Conservation (phyloP, 2,797 vertebrate species). For the Myotis pilosus region DNA sequence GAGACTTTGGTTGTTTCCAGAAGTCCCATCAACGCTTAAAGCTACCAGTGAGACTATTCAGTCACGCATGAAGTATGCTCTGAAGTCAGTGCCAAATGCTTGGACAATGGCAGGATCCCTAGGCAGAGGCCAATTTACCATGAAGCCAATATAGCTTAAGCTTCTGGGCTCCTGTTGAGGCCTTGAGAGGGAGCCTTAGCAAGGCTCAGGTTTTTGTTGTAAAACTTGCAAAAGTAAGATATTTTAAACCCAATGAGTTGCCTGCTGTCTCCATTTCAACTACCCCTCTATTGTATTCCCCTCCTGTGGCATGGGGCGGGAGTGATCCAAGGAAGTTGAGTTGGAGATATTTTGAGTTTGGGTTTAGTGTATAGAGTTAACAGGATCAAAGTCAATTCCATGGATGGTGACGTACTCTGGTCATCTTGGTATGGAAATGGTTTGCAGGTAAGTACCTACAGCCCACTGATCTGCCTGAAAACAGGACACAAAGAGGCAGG, state of each 20-base stretch:
- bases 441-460: neutral
- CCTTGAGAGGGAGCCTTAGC: neutral
- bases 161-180: conserved; percentile 1
- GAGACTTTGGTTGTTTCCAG: conserved; percentile 52
- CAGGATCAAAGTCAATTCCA: neutral
- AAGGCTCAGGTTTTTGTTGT: conserved; percentile 23
- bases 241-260: neutral
- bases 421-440: neutral
- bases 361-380: neutral
- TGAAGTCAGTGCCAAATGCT: conserved; percentile 64
- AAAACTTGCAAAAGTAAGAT: conserved; percentile 23
- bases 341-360: neutral
- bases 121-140: conserved; percentile 55
- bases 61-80: conserved; percentile 46
- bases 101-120: conserved; percentile 46
- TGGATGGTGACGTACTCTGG: neutral
- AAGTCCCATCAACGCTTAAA: conserved; percentile 53
- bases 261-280: neutral
- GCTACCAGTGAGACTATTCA: conserved; percentile 60
- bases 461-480: neutral
- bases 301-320: neutral
- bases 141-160: conserved; percentile 24
- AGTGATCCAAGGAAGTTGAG: neutral
- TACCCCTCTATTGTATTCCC: neutral
- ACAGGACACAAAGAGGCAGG: neutral